These are phyloP conservation scores for Hycleus cichorii DNA, from an alignment of 1,140 invertebrate species.

Conservation along the genomic window DNA sequence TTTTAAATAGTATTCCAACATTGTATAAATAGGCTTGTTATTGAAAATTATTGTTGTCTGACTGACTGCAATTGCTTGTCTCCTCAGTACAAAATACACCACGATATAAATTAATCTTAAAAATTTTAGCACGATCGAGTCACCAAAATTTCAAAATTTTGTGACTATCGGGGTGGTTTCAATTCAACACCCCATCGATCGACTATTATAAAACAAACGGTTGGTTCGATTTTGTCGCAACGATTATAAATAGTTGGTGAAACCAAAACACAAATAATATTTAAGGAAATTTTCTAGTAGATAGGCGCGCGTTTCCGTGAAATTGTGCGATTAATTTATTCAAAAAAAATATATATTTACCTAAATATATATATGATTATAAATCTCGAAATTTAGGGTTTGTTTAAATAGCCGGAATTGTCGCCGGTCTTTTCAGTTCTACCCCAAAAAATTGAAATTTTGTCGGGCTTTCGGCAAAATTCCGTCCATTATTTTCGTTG, in stretches of 20 bases:
- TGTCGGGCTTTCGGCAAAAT: not conserved
- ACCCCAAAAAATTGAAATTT: not conserved
- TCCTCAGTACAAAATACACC: slow-evolving; percentile 41
- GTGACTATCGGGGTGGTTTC: not conserved
- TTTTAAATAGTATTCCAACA: slow-evolving; percentile 29
- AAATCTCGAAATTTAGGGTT: too few relatives aligned
- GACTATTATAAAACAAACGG: too few relatives aligned
- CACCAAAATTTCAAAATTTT: not conserved
- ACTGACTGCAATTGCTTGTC: slow-evolving; percentile 36
- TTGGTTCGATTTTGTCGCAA: slow-evolving; percentile 24
- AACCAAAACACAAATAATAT: slow-evolving; percentile 8
- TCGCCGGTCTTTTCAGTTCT: not conserved
- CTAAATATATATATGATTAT: too few relatives aligned
- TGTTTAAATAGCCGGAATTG: not conserved
- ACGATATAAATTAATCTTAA: slow-evolving; percentile 30
- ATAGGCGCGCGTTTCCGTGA: slow-evolving; percentile 27
- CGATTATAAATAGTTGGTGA: slow-evolving; percentile 23
- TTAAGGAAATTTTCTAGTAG: slow-evolving; percentile 11
- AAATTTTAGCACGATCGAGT: not conserved
- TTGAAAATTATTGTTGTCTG: slow-evolving; percentile 38
- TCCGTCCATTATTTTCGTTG: not conserved
- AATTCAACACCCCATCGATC: not conserved
- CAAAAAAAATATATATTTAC: slow-evolving; percentile 1
- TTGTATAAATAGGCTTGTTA: slow-evolving; percentile 33
- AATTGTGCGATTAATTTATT: slow-evolving; percentile 26